Evolutionary conservation across 2,888 invertebrate genomes (phyloP).

Genomic region (Scaptomyza parva): DNA sequence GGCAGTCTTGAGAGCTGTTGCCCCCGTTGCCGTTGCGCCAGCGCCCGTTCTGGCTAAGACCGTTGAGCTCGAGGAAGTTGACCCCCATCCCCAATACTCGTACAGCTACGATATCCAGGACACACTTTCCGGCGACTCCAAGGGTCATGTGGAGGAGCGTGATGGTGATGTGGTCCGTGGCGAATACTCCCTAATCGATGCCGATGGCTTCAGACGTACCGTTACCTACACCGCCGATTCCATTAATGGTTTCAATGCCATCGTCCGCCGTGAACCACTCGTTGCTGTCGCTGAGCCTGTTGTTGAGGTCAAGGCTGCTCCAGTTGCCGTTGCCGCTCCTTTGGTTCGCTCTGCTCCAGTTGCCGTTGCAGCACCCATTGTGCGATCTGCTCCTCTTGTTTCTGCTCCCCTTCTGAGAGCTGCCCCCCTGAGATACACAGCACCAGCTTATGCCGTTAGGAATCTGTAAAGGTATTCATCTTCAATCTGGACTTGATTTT

Average conservation of each 20-base stretch:
- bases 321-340: constrained; percentile 64
- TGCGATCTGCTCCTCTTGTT: constrained; percentile 47
- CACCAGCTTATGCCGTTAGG: constrained; percentile 66
- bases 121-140: constrained; percentile 82
- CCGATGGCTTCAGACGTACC: constrained; percentile 82
- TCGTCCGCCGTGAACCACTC: constrained; percentile 80
- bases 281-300: constrained; percentile 61
- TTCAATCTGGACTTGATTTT: constrained; percentile 5
- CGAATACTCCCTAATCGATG: constrained; percentile 83
- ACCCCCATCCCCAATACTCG: constrained; percentile 82
- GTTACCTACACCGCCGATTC: constrained; percentile 83
- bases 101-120: constrained; percentile 83
- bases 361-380: constrained; percentile 48
- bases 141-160: constrained; percentile 83
- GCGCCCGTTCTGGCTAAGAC: constrained; percentile 63
- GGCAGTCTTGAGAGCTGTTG: constrained; percentile 69
- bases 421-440: constrained; percentile 65
- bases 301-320: constrained; percentile 76
- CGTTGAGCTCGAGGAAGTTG: constrained; percentile 68
- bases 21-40: constrained; percentile 66
- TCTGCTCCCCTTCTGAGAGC: constrained; percentile 55
- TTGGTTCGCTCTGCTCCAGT: constrained; percentile 62
- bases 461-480: constrained; percentile 55
- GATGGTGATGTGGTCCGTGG: constrained; percentile 84
- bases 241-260: constrained; percentile 83